Base-by-base conservation (phyloP, 92 coral and sea anemone species). In the Meandrina meandrites region DNA sequence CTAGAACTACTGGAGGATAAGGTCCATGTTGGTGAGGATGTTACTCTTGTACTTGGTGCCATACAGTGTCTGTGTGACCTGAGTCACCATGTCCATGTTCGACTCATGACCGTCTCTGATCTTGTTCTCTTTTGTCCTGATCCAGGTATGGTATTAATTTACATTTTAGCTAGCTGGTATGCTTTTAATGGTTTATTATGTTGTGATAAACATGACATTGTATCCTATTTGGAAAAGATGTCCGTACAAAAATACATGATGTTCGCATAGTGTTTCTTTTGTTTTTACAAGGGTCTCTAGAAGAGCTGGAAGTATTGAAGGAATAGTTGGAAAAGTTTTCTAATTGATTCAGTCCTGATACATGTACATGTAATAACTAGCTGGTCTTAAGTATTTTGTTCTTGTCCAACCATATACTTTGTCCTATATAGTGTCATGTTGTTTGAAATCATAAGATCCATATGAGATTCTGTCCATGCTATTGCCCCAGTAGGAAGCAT, bases 71-170 rank as follows among this genome's bases (percentile, higher is more conserved):
- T 97, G 88, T 91, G 89, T 45, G 94, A 90, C 78, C 90, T 95
- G 6, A 90, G 94, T 75, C 68, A 64, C 68, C 95, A 93, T 86
- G 90, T 97, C 51, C 90, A 87, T 71, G 91, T 87, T 19, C 86
- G 98, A 53, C 96, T 93, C 24, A 84, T 93, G 88, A 88, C 96
- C 36, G 92, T 94, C 45, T 91, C 95, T 19, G 99, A 97, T 80
- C 94, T 96, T 10, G 93, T 93, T 4, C 87, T 94, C 50, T 90
- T 91, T 75, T 95, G 98, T 76, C 95, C 95, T 58, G 91, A 97
- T 64, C 95, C 86, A 91, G 98, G 99, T 95, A 82, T 76, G 91
- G 48, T 60, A 22, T 32, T 0, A 34, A 17, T 73, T 37, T 60
- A 1, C 68, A 24, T 24, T 22, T 60, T 24, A 60, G 68, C 27